A percentile compares a stretch with the other conserved stretches of the same genome.
These are phyloP conservation scores for Cynoglossus semilaevis DNA, from an alignment of 2,113 vertebrate genomes.

Conservation along the genomic window DNA sequence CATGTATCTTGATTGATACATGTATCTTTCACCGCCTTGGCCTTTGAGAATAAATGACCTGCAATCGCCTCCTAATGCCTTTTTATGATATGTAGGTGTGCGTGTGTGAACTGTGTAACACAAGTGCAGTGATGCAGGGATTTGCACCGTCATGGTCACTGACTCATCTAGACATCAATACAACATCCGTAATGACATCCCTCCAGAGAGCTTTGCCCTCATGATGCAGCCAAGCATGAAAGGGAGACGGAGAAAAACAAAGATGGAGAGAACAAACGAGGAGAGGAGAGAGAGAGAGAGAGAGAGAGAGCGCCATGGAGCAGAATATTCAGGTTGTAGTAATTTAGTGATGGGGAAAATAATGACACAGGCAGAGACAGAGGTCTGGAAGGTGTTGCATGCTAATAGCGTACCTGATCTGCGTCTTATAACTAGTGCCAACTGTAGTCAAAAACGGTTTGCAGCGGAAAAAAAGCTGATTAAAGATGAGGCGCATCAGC, in stretches of 20 bases:
- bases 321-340: conserved; percentile 37
- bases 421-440: conserved; percentile 22
- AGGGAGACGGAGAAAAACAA: conserved; percentile 50
- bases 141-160: conserved; percentile 25
- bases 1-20: not conserved
- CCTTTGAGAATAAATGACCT: conserved; percentile 19
- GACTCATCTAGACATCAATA: conserved; percentile 51
- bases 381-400: conserved; percentile 30
- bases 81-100: conserved; percentile 6
- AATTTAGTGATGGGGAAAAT: conserved; percentile 46
- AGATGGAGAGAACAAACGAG: conserved; percentile 26
- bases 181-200: conserved; percentile 57
- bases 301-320: conserved; percentile 26
- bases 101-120: conserved; percentile 7
- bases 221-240: conserved; percentile 48
- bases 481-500: conserved; percentile 10
- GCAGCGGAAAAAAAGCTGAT: conserved; percentile 29
- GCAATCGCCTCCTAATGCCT: conserved; percentile 11
- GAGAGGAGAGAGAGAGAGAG: conserved; percentile 5
- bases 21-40: conserved; percentile 4
- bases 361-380: conserved; percentile 42
- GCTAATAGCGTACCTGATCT: conserved; percentile 29
- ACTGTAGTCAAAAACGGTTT: conserved; percentile 15
- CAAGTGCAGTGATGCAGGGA: conserved; percentile 14
- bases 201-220: conserved; percentile 53